These are phyloP conservation scores for Hyphantria cunea DNA, from an alignment of 1,140 invertebrate genomes.

Conservation along the genomic window DNA sequence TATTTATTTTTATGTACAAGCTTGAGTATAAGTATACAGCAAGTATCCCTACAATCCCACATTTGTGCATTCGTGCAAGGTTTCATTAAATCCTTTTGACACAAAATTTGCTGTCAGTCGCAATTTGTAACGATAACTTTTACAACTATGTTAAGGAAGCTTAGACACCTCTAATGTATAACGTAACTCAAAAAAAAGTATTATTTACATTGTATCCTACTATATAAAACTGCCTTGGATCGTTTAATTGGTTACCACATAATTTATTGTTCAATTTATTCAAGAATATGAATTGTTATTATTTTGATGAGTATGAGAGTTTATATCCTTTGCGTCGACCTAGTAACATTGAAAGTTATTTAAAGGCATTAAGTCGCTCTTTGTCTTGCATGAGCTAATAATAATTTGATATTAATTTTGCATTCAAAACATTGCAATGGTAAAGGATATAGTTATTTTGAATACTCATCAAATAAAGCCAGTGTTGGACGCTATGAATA, in stretches of 20 bases:
- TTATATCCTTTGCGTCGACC: constrained; percentile 6
- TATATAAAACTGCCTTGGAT: constrained; percentile 40
- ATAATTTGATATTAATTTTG: no score
- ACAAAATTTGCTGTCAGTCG: constrained; percentile 49
- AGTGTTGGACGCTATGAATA: constrained; percentile 23
- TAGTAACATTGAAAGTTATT: neutral
- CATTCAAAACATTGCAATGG: neutral
- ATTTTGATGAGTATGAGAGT: constrained; percentile 14
- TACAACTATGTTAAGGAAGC: constrained; percentile 50
- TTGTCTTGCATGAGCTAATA: no score
- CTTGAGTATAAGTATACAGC: constrained; percentile 63
- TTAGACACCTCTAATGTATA: constrained; percentile 39
- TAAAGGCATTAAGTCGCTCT: no score
- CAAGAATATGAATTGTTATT: constrained; percentile 35
- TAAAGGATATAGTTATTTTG: neutral
- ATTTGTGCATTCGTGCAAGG: constrained; percentile 66
- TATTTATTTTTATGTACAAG: constrained; percentile 9
- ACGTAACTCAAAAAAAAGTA: constrained; percentile 48
- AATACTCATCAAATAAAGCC: constrained; percentile 8
- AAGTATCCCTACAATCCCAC: constrained; percentile 63
- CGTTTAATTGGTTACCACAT: constrained; percentile 43
- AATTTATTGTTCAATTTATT: constrained; percentile 35
- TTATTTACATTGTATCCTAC: constrained; percentile 51
- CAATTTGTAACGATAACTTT: constrained; percentile 51
- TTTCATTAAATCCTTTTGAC: constrained; percentile 33